Base-by-base conservation (phyloP, 2,888 invertebrate genomes). In the Sycophila texana region DNA sequence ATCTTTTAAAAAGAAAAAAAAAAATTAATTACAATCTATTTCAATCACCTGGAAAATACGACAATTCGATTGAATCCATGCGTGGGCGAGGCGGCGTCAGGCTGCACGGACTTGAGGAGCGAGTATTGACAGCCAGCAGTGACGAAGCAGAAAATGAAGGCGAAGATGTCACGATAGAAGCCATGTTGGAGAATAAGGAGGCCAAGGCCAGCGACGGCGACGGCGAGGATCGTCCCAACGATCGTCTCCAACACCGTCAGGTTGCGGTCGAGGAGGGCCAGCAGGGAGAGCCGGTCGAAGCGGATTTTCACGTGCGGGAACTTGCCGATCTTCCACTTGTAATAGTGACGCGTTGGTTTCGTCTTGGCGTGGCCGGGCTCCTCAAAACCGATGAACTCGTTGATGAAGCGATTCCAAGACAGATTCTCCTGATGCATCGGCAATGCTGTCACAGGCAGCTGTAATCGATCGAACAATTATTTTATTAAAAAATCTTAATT, bases 41-140 rank as follows among this genome's bases (percentile, higher is more conserved):
- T 1, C 7, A 22, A 61, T 26, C 70, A 79, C 71, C 86, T 84
- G 26, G 97, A 97, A 89, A 97, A 98, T 53, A 97, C 96, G 55
- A 98, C 97, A 86, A 98, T 95, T 86, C 97, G 95, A 90, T 99
- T 99, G 88, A 98, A 99, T 14, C 99, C 99, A 90, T 99, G 99
- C 57, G 98, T 98, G 0, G 99, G 99, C 2, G 99, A 99, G 0
- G 99, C 96, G 0, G 99, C 98, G 91, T 99, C 99, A 0, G 99
- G 99, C 88, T 99, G 99, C 1, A 99, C 99, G 84, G 98, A 98
- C 91, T 99, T 99, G 83, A 99, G 91, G 83, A 99, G 91, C 0
- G 98, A 98, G 91, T 99, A 99, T 91, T 99, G 99, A 87, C 98
- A 98, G 18, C 98, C 96, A 0, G 99, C 99, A 86, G 99, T 97